Percentiles rank a stretch among this genome's conserved stretches.
Evolutionary conservation across 2,113 vertebrate genomes (phyloP).

Genomic region (Recurvirostra avosetta): DNA sequence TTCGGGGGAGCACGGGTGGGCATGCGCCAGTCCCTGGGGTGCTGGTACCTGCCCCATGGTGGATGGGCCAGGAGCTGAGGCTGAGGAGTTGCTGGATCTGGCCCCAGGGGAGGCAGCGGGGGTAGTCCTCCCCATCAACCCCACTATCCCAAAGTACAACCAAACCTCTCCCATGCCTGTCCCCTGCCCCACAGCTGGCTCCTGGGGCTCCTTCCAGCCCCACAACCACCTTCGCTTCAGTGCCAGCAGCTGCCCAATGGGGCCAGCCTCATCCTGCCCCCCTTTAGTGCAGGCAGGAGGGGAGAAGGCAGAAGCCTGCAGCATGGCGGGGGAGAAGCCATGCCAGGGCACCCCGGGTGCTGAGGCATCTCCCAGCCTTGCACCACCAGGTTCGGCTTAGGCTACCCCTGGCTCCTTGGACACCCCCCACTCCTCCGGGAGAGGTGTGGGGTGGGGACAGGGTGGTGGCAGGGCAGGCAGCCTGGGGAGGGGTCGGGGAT

Average conservation of each 20-base stretch:
- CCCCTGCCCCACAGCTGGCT: not conserved
- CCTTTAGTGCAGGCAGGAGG: not conserved
- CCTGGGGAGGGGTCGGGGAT: accelerated
- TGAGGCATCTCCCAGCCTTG: accelerated
- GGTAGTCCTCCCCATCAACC: not conserved
- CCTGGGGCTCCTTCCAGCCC: not conserved
- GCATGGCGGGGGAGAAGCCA: accelerated
- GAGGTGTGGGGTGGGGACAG: not conserved
- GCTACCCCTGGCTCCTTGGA: not conserved
- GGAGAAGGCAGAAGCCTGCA: not conserved
- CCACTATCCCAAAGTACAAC: not conserved
- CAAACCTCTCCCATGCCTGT: accelerated
- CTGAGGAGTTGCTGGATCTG: not conserved
- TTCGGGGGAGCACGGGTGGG: accelerated
- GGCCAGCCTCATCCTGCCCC: not conserved
- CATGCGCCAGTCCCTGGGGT: accelerated
- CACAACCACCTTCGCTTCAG: not conserved
- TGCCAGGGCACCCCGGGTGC: accelerated
- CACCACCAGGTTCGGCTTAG: accelerated
- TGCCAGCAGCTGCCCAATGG: not conserved
- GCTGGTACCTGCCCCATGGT: accelerated
- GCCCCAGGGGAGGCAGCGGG: accelerated
- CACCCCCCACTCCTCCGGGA: not conserved
- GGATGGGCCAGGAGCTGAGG: not conserved
- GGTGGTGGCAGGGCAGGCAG: no score